These are phyloP conservation scores for Adineta ricciae DNA, from an alignment of 2,888 invertebrate species.

Conservation along the genomic window DNA sequence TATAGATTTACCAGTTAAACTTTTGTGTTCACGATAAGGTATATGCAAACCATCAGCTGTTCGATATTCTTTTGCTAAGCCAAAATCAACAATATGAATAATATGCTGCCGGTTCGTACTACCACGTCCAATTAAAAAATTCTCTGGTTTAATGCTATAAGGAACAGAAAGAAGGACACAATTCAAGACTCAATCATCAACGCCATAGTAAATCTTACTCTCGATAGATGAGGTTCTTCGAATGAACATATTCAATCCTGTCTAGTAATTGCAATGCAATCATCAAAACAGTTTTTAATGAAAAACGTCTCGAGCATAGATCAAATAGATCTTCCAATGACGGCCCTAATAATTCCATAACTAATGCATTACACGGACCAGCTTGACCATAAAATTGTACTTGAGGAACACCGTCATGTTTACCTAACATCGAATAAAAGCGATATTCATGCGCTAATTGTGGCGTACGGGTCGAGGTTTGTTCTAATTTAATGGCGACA, in stretches of 20 bases:
- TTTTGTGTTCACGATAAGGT: constrained; percentile 34
- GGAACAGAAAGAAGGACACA: too few species aligned
- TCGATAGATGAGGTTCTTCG: constrained; percentile 30
- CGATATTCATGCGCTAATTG: constrained; percentile 24
- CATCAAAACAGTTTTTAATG: constrained; percentile 31
- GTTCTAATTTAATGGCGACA: constrained; percentile 35
- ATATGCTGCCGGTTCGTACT: constrained; percentile 32
- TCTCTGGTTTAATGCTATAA: constrained; percentile 34
- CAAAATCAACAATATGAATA: constrained; percentile 35
- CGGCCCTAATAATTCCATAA: constrained; percentile 29
- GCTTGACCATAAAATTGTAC: constrained; percentile 29
- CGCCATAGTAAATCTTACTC: background rate
- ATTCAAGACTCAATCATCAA: background rate
- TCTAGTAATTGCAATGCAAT: constrained; percentile 31
- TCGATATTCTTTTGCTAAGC: constrained; percentile 35
- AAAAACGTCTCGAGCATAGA: constrained; percentile 29
- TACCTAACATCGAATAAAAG: constrained; percentile 54
- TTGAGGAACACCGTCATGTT: constrained; percentile 21
- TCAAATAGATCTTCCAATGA: constrained; percentile 30
- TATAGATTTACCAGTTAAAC: constrained; percentile 31
- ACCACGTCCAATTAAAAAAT: constrained; percentile 34
- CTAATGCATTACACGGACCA: constrained; percentile 27
- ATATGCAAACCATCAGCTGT: constrained; percentile 35
- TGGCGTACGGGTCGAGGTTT: constrained; percentile 26
- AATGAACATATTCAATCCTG: constrained; percentile 35